Evolutionary conservation across 2,888 invertebrate genomes (phyloP).

Genomic region (Noctua fimbriata): DNA sequence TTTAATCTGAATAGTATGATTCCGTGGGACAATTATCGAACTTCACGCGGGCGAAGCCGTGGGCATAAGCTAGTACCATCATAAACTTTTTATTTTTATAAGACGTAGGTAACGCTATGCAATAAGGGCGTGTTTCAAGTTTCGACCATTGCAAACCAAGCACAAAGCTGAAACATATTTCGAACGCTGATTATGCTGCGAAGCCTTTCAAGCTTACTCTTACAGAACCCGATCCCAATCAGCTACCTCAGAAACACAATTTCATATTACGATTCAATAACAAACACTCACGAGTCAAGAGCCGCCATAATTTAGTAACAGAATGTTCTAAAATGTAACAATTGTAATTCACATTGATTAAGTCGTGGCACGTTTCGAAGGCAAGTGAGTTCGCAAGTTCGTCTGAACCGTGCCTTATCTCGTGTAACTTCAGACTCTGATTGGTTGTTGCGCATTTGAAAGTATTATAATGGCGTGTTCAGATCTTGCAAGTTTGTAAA

Average conservation of each 20-base stretch:
- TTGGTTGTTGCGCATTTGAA: slow-evolving; percentile 66
- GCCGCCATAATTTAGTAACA: slow-evolving; percentile 49
- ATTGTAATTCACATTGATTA: slow-evolving; percentile 71
- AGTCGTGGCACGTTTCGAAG: slow-evolving; percentile 70
- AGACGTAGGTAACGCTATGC: neutral
- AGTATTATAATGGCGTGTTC: slow-evolving; percentile 65
- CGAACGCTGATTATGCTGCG: slow-evolving; percentile 6
- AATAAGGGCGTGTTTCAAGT: neutral
- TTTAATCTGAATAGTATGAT: no score
- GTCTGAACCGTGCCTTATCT: slow-evolving; percentile 75
- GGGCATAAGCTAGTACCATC: no score
- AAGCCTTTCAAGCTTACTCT: slow-evolving; percentile 17
- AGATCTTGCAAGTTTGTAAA: slow-evolving; percentile 51
- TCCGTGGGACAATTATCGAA: no score
- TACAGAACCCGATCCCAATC: slow-evolving; percentile 25
- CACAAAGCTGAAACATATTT: neutral
- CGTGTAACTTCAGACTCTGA: slow-evolving; percentile 62
- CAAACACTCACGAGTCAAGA: slow-evolving; percentile 39
- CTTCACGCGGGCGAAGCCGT: no score
- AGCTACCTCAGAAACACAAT: slow-evolving; percentile 33
- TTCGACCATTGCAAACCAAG: neutral
- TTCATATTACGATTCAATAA: slow-evolving; percentile 26
- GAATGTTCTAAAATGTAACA: slow-evolving; percentile 64
- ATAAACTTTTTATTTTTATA: no score
- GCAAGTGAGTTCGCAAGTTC: slow-evolving; percentile 69